phyloP scores from a whole-genome alignment of 2,113 vertebrate species.

The Elaphurus davidianus region DNA sequence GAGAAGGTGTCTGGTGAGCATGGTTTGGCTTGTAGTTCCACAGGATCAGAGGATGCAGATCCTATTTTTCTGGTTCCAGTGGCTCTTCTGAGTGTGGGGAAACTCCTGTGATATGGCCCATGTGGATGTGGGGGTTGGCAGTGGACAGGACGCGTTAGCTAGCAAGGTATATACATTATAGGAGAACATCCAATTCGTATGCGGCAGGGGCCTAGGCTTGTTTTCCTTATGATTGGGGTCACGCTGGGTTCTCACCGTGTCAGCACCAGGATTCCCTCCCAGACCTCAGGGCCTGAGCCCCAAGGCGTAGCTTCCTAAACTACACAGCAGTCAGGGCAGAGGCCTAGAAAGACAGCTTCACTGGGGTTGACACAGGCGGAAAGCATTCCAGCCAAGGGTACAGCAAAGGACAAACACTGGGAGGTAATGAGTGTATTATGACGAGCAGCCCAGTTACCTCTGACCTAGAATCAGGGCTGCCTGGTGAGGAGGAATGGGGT shows the following conservation, averaged over 20 bases:
- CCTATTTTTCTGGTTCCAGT: neutral
- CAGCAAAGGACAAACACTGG: neutral
- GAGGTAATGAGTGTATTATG: neutral
- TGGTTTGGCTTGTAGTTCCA: neutral
- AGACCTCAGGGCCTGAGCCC: neutral
- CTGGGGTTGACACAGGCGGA: neutral
- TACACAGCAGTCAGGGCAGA: neutral
- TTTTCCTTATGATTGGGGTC: neutral
- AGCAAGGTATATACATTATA: neutral
- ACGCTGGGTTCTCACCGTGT: neutral
- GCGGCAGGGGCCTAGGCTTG: neutral
- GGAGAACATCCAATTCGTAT: neutral
- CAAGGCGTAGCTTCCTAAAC: neutral
- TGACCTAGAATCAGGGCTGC: neutral
- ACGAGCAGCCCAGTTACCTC: too few species aligned
- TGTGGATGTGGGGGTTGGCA: neutral
- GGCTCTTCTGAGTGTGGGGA: neutral
- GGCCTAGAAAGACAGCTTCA: neutral
- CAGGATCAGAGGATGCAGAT: neutral
- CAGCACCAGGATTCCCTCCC: neutral
- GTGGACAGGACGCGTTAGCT: neutral
- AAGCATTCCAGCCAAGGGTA: neutral
- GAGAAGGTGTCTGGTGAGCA: neutral
- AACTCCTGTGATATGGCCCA: neutral
- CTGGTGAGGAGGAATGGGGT: neutral